phyloP scores from a whole-genome alignment of 2,888 invertebrate genomes.

The Prosapia bicincta region DNA sequence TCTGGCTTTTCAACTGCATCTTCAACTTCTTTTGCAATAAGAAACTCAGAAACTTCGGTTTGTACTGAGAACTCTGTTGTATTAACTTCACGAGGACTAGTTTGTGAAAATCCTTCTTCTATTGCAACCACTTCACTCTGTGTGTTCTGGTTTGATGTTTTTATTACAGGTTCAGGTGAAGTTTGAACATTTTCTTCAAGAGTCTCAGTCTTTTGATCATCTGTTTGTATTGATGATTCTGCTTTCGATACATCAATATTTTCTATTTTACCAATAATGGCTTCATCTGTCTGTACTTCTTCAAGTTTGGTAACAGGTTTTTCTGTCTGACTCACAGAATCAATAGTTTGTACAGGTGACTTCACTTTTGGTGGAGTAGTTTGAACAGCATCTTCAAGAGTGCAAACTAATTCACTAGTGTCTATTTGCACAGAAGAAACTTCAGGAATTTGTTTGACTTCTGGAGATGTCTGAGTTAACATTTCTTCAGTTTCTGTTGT shows the following conservation, averaged over 20 bases:
- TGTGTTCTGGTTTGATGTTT: slow-evolving; percentile 16
- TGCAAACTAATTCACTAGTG: slow-evolving; percentile 4
- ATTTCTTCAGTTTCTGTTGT: slow-evolving; percentile 42
- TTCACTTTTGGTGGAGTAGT: slow-evolving; percentile 16
- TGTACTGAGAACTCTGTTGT: slow-evolving; percentile 6
- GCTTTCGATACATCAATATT: slow-evolving; percentile 21
- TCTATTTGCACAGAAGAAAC: slow-evolving; percentile 8
- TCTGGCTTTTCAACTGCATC: neutral
- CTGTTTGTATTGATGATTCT: slow-evolving; percentile 24
- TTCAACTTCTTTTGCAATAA: slow-evolving; percentile 20
- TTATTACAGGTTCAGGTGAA: slow-evolving; percentile 26
- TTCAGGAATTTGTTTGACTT: slow-evolving; percentile 37
- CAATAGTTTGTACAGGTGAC: slow-evolving; percentile 13
- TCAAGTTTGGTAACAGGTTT: slow-evolving; percentile 7
- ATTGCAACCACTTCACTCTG: slow-evolving; percentile 2
- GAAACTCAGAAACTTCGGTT: slow-evolving; percentile 10
- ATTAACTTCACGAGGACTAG: slow-evolving; percentile 5
- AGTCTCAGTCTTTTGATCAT: slow-evolving; percentile 7
- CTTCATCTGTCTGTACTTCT: slow-evolving; percentile 26
- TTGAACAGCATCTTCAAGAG: slow-evolving; percentile 16
- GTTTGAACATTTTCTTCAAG: slow-evolving; percentile 24
- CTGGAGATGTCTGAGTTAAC: slow-evolving; percentile 59
- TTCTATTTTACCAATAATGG: slow-evolving; percentile 7
- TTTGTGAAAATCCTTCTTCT: slow-evolving; percentile 11
- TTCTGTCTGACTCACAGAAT: slow-evolving; percentile 25